Evolutionary conservation across 2,113 vertebrate genomes (phyloP), one percentile per base, ranked within the genome.

Genomic region (Microtus ochrogaster): DNA sequence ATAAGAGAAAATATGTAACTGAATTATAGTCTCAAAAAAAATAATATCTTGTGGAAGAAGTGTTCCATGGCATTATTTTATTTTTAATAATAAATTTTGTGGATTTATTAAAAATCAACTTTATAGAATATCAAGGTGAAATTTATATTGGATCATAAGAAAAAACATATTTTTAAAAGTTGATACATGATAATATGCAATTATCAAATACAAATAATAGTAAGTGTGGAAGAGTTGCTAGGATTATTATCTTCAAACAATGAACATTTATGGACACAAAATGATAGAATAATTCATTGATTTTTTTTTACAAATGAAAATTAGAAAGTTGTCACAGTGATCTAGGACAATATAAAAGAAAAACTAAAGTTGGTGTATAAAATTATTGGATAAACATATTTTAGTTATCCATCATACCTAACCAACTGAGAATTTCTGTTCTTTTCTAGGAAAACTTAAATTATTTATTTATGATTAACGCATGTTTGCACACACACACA

Each of bases 91-190:
- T 55, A 95, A 72, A 73, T 47, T 1, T 3, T 87, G 91, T 73
- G 16, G 2, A 6, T 70, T 89, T 79, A 74, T 47, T 41, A 79
- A 96, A 94, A 90, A 93, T 86, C 89, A 33, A 90, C 14, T 92
- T 85, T 68, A 36, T 36, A 72, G 39, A n/a, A 70, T 16, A 83
- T 65, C 24, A 89, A 65, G 2, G 76, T 76, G 0, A 88, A 78
- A 76, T 58, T 22, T 44, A 7, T 17, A 85, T 58, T 77, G 8
- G 65, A 68, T 61, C 77, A 3, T 49, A 92, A 91, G 1, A 3
- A 78, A 96, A 94, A 68, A 68, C 4, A 36, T 90, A 5, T 74
- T 92, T 47, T 66, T n/a, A 5, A 94, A 92, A 68, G 49, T 92
- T 52, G 72, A 0, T 61, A 88, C 4, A 90, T 39, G 14, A 1